These are phyloP conservation scores for Coilia nasus DNA, from an alignment of 2,797 vertebrate species.

Conservation along the genomic window DNA sequence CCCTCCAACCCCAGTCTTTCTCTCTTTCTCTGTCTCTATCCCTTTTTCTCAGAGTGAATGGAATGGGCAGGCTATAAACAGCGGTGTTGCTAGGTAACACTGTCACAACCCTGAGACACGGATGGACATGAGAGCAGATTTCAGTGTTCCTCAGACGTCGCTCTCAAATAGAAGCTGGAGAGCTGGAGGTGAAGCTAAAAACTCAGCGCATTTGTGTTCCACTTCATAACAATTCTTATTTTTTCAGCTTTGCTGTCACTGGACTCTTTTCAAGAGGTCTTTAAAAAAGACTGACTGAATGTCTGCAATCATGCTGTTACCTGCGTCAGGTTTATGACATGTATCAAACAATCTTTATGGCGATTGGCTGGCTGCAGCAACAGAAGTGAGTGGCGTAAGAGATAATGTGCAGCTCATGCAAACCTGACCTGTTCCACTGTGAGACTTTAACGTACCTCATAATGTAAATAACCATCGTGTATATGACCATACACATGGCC, in stretches of 20 bases:
- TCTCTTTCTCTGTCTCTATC: not conserved
- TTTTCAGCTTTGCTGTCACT: no score
- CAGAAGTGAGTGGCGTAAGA: not conserved
- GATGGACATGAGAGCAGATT: not conserved
- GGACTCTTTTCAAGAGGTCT: no score
- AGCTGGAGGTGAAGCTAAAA: not conserved
- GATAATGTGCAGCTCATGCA: not conserved
- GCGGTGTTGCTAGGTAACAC: constrained; percentile 20
- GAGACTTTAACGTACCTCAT: not conserved
- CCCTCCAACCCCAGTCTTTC: not conserved
- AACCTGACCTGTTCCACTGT: not conserved
- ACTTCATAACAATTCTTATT: not conserved
- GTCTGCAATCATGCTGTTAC: not conserved
- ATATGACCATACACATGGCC: not conserved
- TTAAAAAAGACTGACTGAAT: not conserved
- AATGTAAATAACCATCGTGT: not conserved
- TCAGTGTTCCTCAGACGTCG: not conserved
- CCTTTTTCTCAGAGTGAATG: not conserved
- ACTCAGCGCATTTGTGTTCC: not conserved
- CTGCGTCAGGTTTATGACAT: not conserved
- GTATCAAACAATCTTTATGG: not conserved
- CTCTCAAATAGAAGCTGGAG: not conserved
- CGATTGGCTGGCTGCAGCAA: not conserved
- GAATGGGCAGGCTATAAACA: constrained; percentile 6
- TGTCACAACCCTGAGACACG: not conserved